Base-by-base conservation (phyloP, 2,113 vertebrate species). In the Ascaphus truei region DNA sequence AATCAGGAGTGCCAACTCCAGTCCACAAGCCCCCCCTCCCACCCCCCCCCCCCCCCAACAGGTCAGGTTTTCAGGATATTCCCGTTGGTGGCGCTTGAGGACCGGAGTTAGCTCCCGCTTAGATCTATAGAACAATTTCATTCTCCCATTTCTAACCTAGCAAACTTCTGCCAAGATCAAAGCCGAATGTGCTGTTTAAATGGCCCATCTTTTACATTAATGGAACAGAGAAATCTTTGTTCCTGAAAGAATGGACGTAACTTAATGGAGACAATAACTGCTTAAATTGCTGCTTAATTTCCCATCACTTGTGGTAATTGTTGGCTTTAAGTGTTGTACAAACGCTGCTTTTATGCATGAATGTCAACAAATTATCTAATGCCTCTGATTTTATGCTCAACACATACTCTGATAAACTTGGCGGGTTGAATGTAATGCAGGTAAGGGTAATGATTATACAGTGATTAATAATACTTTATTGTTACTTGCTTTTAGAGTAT, bases 251-350 rank as follows among this genome's bases (percentile, higher is more conserved):
- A 30, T 22, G 45, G 30, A 50, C 31, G 8, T 29, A 50, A 48
- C 56, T 51, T 69, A 69, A 69, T 60, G 33, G 43, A 50, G 66
- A 51, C 66, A 69, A 69, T 69, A 69, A 60, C 56, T 13, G 33
- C 45, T 69, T 69, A 51, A 60, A 69, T 51, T 50, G 66, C 66
- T 51, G 66, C 33, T 69, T 60, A 60, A 69, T 69, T 69, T 69
- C 56, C 30, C 55, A 69, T 69, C 30, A 52, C 56, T 60, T 60
- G 56, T 33, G 7, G n/a, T 69, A 69, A 69, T 60, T 69, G 41
- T 60, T 51, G 43, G 45, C 33, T 69, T 22, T 31, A 69, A 39
- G 56, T 51, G 41, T 58, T 59, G 39, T 59, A 68, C 41, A 58
- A 56, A 30, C 10, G 13, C 23, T 10, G 37, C 22, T 37, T 39